Evolutionary conservation across 2,113 vertebrate species (phyloP).

Genomic region (Oryzias woworae): DNA sequence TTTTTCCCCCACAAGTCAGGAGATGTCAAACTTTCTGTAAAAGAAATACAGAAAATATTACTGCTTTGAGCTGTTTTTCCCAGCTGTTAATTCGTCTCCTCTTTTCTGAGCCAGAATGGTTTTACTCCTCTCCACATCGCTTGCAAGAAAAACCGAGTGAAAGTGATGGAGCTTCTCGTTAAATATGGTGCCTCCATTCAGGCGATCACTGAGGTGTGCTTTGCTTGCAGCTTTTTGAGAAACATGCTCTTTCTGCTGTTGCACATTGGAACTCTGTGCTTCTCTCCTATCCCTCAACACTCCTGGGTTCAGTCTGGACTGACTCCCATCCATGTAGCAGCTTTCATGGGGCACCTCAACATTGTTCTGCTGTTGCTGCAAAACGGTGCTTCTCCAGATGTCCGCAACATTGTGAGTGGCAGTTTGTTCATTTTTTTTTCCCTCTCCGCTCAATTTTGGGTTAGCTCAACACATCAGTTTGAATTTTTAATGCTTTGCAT

Average conservation of each 20-base stretch:
- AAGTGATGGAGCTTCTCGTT: conserved; percentile 99
- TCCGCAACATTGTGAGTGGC: conserved; percentile 96
- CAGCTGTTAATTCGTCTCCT: conserved; percentile 4
- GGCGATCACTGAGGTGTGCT: conserved; percentile 95
- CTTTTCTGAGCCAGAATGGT: conserved; percentile 82
- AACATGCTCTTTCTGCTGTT: not conserved
- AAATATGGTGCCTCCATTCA: conserved; percentile 99
- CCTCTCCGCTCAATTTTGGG: too few species aligned
- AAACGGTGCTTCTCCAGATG: conserved; percentile 95
- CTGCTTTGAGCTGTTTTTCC: not conserved
- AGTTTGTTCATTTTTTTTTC: not conserved
- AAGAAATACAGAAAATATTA: too few species aligned
- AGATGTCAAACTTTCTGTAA: too few species aligned
- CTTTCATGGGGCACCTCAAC: conserved; percentile 99
- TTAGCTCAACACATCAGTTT: too few species aligned
- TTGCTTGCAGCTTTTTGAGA: not conserved
- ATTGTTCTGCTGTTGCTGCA: conserved; percentile 97
- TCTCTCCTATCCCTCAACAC: conserved; percentile 48
- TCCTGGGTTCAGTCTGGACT: conserved; percentile 91
- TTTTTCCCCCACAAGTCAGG: too few species aligned
- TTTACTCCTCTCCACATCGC: conserved; percentile 99
- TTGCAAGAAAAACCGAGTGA: conserved; percentile 99
- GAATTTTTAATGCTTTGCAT: conserved; percentile 21
- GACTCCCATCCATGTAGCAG: conserved; percentile 97
- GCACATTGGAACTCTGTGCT: not conserved